Conservation (phyloP, 2,888 invertebrate genomes). For the Seira ritae region DNA sequence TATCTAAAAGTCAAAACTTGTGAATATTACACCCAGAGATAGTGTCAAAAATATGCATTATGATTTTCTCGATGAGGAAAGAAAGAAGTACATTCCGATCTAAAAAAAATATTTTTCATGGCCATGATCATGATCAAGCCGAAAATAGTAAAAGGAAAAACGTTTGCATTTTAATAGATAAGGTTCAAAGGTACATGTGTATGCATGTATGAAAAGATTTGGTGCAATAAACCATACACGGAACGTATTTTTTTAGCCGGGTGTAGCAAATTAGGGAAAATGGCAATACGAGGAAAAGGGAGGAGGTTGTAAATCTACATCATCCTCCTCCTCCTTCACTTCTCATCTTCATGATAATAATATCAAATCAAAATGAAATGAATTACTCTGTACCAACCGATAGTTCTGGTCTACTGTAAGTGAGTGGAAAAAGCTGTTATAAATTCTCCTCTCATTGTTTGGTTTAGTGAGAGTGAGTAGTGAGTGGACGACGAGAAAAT, state of each 20-base stretch:
- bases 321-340: slow-evolving; percentile 28
- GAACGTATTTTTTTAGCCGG: slow-evolving; percentile 24
- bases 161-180: not conserved
- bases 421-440: not conserved
- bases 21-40: not conserved
- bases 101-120: not conserved
- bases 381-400: slow-evolving; percentile 20
- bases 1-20: slow-evolving; percentile 9
- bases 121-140: not conserved
- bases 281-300: slow-evolving; percentile 26
- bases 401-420: slow-evolving; percentile 37
- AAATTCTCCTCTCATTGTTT: slow-evolving; percentile 32
- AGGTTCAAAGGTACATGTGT: no score
- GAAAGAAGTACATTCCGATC: not conserved
- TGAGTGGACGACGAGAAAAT: not conserved
- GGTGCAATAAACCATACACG: not conserved
- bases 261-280: slow-evolving; percentile 55
- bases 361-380: slow-evolving; percentile 23
- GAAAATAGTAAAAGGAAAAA: not conserved
- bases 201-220: not conserved
- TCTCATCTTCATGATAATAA: slow-evolving; percentile 38
- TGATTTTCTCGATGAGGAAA: not conserved
- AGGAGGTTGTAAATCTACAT: slow-evolving; percentile 53
- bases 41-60: slow-evolving; percentile 1
- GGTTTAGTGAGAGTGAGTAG: slow-evolving; percentile 8